Base-by-base conservation (phyloP, 2,888 invertebrate species). In the Pollenia angustigena region DNA sequence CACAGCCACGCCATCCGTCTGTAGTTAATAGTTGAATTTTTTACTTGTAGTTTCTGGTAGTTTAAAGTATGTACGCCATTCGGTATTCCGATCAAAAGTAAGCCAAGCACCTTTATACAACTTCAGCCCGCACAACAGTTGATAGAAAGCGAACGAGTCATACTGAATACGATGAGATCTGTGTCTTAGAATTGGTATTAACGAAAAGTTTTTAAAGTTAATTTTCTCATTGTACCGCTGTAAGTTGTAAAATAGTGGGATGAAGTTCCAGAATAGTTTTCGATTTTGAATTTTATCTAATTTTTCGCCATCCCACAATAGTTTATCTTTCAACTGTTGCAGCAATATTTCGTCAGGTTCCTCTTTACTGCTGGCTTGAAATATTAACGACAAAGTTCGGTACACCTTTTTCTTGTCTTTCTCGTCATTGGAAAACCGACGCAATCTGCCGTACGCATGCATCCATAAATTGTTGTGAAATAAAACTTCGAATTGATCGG, bases 241-340 rank as follows among this genome's bases (percentile, higher is more conserved):
- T 14, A 50, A 14, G 6, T 50, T 50, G n/a, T 50, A 50, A 6
- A 50, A 50, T 14, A 50, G 6, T 50, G 50, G 50, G 18, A 18
- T 1, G 18, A 1, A 18, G 18, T 18, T 18, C 18, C 50, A 50
- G 6, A 50, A 14, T 50, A 62, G 16, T 71, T 50, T 52, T 54
- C 71, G 42, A 12, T 50, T 42, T 54, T 23, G 52, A 32, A 48
- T 42, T 78, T 18, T 44, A 54, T 78, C n/a, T 4, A 40, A 44
- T 40, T 68, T 18, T 6, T 50, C 50, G 3, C 50, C 50, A 18
- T 18, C 18, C 18, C 18, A 18, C 18, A 18, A 18, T 18, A 18
- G 18, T 18, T 18, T 18, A 18, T 18, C 1, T 18, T 18, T 18
- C 18, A 18, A 18, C 18, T 18, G 18, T 18, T 18, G 18, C 18